Evolutionary conservation across 2,113 vertebrate genomes (phyloP).

Genomic region (Ammodytes marinus): DNA sequence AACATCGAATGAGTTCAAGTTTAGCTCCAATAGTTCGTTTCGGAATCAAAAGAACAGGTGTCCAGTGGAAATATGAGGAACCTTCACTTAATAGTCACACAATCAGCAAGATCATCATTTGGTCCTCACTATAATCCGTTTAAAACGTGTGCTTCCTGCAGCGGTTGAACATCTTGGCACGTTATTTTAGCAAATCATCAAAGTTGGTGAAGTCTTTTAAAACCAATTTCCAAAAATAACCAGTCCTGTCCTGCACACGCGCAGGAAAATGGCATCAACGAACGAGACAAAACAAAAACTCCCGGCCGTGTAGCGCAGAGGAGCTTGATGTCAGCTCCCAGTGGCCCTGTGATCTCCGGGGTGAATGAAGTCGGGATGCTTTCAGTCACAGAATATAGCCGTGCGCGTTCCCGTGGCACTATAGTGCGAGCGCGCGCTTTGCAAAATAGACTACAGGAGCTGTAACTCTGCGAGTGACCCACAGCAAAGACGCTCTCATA

Average conservation of each 20-base stretch:
- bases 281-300: background rate
- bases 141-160: background rate
- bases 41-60: constrained; percentile 37
- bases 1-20: constrained; percentile 1
- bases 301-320: background rate
- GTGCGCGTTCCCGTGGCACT: constrained; percentile 59
- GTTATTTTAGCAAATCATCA: background rate
- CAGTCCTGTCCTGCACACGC: background rate
- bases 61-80: background rate
- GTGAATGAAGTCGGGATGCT: constrained; percentile 70
- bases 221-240: background rate
- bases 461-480: background rate
- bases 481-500: background rate
- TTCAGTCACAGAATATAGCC: constrained; percentile 65
- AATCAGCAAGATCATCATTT: constrained; percentile 34
- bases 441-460: background rate
- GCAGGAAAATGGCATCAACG: background rate
- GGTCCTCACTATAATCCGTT: constrained; percentile 19
- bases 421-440: constrained; percentile 58
- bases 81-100: background rate
- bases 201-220: background rate
- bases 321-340: constrained; percentile 13
- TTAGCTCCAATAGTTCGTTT: constrained; percentile 17
- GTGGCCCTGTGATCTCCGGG: constrained; percentile 52
- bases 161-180: constrained; percentile 10